A percentile compares a stretch with the other conserved stretches of the same genome.
Evolutionary conservation across 2,888 invertebrate species (phyloP).

Genomic region (Bellardia pandia): DNA sequence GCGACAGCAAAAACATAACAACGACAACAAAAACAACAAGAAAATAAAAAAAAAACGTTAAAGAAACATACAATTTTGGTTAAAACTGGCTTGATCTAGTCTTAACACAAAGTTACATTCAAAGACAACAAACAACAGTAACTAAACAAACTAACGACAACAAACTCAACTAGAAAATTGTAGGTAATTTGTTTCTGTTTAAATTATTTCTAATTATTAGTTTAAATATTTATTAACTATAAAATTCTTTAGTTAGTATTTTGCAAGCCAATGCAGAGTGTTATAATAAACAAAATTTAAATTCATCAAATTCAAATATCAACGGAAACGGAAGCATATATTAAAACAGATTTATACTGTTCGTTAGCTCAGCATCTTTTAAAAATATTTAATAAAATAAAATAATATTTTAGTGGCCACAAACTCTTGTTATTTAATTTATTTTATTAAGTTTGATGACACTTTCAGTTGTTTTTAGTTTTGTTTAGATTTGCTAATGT

Average conservation of each 20-base stretch:
- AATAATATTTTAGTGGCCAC: background rate
- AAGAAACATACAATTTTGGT: slow-evolving; percentile 57
- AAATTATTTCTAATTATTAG: slow-evolving; percentile 16
- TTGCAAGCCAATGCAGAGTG: slow-evolving; percentile 8
- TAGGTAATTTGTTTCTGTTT: slow-evolving; percentile 25
- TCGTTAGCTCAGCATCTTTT: slow-evolving; percentile 7
- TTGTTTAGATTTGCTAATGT: background rate
- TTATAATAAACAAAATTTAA: slow-evolving; percentile 23
- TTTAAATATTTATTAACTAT: background rate
- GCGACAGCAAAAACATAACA: background rate
- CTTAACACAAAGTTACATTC: slow-evolving; percentile 46
- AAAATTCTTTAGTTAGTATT: slow-evolving; percentile 30
- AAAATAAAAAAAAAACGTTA: slow-evolving; percentile 28
- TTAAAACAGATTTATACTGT: slow-evolving; percentile 28
- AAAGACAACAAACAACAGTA: slow-evolving; percentile 43
- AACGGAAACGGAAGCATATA: slow-evolving; percentile 65
- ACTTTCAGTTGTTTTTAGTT: slow-evolving; percentile 1
- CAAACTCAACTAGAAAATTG: slow-evolving; percentile 4
- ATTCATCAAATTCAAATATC: slow-evolving; percentile 7
- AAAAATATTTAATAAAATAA: background rate
- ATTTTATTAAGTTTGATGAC: background rate
- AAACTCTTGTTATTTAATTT: slow-evolving; percentile 26
- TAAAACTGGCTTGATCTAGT: slow-evolving; percentile 61
- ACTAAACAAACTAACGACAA: slow-evolving; percentile 2
- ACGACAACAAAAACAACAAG: background rate